phyloP scores from a whole-genome alignment of 2,797 vertebrate species.

The Apogon talboti region DNA sequence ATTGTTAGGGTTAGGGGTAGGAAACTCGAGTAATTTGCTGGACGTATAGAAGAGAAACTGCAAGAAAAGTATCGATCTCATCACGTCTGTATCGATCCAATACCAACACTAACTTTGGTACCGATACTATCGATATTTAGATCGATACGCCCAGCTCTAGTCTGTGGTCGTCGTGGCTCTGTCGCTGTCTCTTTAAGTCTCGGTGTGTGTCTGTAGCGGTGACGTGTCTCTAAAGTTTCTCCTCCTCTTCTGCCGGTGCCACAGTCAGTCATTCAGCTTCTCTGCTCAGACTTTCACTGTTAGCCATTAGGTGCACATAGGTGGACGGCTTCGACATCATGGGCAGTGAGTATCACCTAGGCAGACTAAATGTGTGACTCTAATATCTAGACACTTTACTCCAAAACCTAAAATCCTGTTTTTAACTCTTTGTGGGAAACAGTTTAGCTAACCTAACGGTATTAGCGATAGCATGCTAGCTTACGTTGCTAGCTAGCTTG shows the following conservation, averaged over 20 bases:
- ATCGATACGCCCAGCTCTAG: too few relatives aligned
- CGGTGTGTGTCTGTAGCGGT: conserved; percentile 56
- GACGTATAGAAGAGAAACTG: too few relatives aligned
- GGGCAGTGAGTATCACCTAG: conserved; percentile 76
- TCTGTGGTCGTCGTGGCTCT: too few relatives aligned
- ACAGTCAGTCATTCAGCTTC: conserved; percentile 22
- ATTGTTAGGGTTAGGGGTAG: too few relatives aligned
- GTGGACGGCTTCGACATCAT: conserved; percentile 58
- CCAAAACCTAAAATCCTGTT: fast-evolving
- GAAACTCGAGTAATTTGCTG: too few relatives aligned
- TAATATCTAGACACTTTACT: fast-evolving
- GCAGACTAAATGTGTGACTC: fast-evolving
- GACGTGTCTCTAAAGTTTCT: conserved; percentile 73
- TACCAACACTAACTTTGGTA: too few relatives aligned
- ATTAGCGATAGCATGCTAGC: conserved; percentile 46
- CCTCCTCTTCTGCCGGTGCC: conserved; percentile 36
- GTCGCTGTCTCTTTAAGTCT: conserved; percentile 13
- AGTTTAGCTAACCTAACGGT: conserved; percentile 17
- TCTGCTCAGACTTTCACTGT: conserved; percentile 16
- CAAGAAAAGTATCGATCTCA: too few relatives aligned
- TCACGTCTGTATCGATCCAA: too few relatives aligned
- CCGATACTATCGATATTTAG: too few relatives aligned
- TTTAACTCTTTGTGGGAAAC: conserved; percentile 28
- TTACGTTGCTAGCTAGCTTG: conserved; percentile 31
- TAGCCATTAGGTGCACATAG: conserved; percentile 10